Evolutionary conservation across 2,113 vertebrate genomes (phyloP).

Genomic region (Fukomys damarensis): DNA sequence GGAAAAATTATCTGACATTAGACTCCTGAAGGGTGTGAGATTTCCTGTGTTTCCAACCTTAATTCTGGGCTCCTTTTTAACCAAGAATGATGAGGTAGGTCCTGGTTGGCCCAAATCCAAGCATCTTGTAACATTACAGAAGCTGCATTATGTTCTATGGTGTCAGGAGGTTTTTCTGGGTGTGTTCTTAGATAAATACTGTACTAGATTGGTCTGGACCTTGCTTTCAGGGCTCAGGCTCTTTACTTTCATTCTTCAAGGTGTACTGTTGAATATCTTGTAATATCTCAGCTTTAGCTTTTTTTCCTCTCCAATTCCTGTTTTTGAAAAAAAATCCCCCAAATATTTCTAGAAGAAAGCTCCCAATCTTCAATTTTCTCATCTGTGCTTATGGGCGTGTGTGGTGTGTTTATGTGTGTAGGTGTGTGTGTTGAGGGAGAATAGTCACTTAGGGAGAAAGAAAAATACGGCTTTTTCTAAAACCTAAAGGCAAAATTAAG

Average conservation of each 20-base stretch:
- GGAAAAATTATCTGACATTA: neutral
- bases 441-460: neutral
- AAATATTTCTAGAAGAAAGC: constrained; percentile 2
- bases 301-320: neutral
- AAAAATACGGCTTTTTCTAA: constrained; percentile 33
- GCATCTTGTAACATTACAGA: neutral
- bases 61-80: neutral
- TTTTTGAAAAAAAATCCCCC: neutral
- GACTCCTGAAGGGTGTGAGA: neutral
- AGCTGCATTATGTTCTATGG: neutral
- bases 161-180: constrained; percentile 8
- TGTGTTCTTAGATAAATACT: neutral
- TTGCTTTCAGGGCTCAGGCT: neutral
- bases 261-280: neutral
- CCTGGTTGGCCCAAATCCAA: neutral
- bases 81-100: neutral
- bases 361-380: neutral
- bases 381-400: neutral
- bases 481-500: constrained; percentile 34
- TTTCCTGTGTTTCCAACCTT: neutral
- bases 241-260: constrained; percentile 1
- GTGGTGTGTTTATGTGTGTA: neutral
- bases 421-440: neutral
- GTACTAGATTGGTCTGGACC: neutral
- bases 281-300: neutral